Conservation (phyloP, 1,140 invertebrate species). For the Achroia grisella region DNA sequence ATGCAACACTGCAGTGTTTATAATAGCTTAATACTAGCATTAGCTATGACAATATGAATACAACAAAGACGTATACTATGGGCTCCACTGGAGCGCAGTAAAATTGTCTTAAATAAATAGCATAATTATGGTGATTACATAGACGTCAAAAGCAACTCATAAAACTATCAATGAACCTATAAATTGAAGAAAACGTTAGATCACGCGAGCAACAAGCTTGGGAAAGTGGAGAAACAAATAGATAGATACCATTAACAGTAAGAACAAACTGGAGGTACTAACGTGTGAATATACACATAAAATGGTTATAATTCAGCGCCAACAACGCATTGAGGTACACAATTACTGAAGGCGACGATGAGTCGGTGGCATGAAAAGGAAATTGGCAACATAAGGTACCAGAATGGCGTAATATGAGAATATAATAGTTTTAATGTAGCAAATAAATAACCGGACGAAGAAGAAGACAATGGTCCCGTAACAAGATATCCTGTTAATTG, state of each 20-base stretch:
- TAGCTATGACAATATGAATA: too few species aligned
- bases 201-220: conserved; percentile 38
- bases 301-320: conserved; percentile 38
- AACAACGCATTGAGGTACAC: conserved; percentile 27
- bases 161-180: conserved; percentile 50
- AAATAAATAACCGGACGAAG: conserved; percentile 59
- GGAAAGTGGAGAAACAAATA: conserved; percentile 43
- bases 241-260: conserved; percentile 30
- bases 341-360: conserved; percentile 46
- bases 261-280: conserved; percentile 30
- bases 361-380: conserved; percentile 49
- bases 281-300: conserved; percentile 47
- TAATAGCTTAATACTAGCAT: too few species aligned
- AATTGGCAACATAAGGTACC: conserved; percentile 40
- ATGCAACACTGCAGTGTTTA: too few species aligned
- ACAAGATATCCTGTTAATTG: conserved; percentile 64
- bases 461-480: conserved; percentile 62
- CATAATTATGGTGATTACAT: conserved; percentile 36
- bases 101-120: conserved; percentile 37
- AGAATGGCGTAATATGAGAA: conserved; percentile 36
- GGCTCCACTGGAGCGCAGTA: conserved; percentile 16
- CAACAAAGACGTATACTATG: neutral
- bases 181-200: conserved; percentile 46
- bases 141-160: conserved; percentile 36
- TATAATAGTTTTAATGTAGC: conserved; percentile 63